These are phyloP conservation scores for Penaeus chinensis DNA, from an alignment of 1,140 invertebrate genomes.

Conservation along the genomic window DNA sequence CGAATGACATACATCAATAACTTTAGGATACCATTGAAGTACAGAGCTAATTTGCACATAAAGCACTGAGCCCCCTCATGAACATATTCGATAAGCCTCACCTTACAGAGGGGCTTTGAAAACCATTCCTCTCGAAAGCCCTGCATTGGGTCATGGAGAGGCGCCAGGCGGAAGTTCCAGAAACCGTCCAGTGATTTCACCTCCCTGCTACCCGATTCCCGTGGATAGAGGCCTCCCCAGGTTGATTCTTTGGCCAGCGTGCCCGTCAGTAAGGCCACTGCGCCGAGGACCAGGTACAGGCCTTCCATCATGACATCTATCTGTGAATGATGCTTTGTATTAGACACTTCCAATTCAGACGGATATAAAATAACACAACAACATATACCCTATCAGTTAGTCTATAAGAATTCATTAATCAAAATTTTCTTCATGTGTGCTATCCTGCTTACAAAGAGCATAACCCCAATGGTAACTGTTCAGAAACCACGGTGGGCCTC, in stretches of 20 bases:
- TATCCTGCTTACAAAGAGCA: too few relatives aligned
- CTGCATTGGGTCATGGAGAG: slow-evolving; percentile 74
- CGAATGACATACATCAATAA: too few relatives aligned
- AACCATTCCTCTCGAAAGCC: slow-evolving; percentile 86
- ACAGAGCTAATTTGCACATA: too few relatives aligned
- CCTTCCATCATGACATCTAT: background rate
- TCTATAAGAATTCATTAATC: too few relatives aligned
- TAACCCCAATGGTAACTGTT: too few relatives aligned
- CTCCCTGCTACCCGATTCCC: slow-evolving; percentile 84
- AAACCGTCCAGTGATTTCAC: slow-evolving; percentile 83
- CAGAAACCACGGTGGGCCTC: too few relatives aligned
- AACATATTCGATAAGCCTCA: background rate
- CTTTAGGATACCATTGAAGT: too few relatives aligned
- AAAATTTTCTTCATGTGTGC: too few relatives aligned
- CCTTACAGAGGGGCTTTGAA: slow-evolving; percentile 72
- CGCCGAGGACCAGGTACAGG: background rate
- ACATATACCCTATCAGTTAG: too few relatives aligned
- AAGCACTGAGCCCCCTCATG: background rate
- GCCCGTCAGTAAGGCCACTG: background rate
- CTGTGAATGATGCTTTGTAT: too few relatives aligned
- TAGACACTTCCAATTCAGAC: too few relatives aligned
- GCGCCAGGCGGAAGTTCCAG: slow-evolving; percentile 86
- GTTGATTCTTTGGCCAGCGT: background rate
- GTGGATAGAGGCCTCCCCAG: slow-evolving; percentile 77
- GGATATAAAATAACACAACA: too few relatives aligned